Base-by-base conservation (phyloP, 1,140 invertebrate species). In the Heliconius melpomene region DNA sequence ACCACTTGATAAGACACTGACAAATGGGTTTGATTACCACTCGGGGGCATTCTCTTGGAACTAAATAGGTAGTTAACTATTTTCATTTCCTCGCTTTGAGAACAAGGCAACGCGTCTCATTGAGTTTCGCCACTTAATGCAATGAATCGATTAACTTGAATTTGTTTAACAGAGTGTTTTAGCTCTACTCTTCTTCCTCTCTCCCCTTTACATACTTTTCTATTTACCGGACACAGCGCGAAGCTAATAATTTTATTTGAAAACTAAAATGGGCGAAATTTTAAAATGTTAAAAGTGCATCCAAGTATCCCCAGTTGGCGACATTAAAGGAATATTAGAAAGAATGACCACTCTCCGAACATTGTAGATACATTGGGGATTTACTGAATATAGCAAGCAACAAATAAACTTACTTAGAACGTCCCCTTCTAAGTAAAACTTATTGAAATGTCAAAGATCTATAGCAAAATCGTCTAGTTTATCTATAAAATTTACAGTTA, bases 361-460 rank as follows among this genome's bases (percentile, higher is more conserved):
- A 72, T 66, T 77, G 70, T 74, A 77, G 60, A 70, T 66, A 66
- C 79, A 72, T 80, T 80, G 79, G 75, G 79, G 74, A 74, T 77
- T 74, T 38, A 75, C 74, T 46, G 78, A 75, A 77, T 82, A 75
- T 75, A 75, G 80, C 79, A 78, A 82, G 81, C 77, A 78, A 78
- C 80, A 82, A 81, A 84, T 82, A 66, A 66, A 66, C 23, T 66
- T 13, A 66, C 23, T 26, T 66, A 6, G n/a, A 66, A 26, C 57
- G 57, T 66, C 57, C 3, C 11, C 57, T 66, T 66, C 16, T 66
- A 66, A 66, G 57, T 26, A 66, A 66, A 66, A 66, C 20, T 66
- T 66, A 66, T 66, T 66, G 57, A 66, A 66, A 60, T 26, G 54
- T 66, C 1, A 66, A 66, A 66, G 57, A 66, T 66, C 23, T 5